phyloP scores from a whole-genome alignment of 2,113 vertebrate genomes.

The Hemicordylus capensis region DNA sequence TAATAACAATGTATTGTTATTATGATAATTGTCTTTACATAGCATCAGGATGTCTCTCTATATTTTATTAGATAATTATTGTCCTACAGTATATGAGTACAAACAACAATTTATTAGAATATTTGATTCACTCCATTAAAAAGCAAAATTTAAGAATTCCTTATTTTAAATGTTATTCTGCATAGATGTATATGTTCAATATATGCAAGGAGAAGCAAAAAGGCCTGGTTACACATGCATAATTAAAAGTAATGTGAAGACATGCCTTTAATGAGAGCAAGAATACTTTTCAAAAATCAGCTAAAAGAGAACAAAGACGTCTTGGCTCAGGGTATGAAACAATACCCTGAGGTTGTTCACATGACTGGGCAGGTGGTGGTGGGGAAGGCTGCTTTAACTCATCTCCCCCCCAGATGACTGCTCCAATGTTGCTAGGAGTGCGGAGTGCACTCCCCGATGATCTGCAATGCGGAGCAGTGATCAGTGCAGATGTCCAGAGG shows the following conservation, averaged over 20 bases:
- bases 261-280: neutral
- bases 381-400: no score
- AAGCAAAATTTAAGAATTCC: neutral
- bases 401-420: no score
- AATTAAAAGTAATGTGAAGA: neutral
- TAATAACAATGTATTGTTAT: neutral
- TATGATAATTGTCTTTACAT: neutral
- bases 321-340: neutral
- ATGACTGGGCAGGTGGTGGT: no score
- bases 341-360: no score
- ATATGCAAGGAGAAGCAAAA: neutral
- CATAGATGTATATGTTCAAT: neutral
- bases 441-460: no score
- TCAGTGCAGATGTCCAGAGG: no score
- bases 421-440: no score
- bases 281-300: neutral
- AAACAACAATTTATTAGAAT: neutral
- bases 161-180: neutral
- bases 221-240: neutral
- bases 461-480: no score
- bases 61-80: neutral
- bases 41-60: neutral
- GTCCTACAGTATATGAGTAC: neutral
- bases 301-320: neutral
- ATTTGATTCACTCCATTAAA: neutral